phyloP scores from a whole-genome alignment of 2,113 vertebrate species.

The Nothoprocta perdicaria region DNA sequence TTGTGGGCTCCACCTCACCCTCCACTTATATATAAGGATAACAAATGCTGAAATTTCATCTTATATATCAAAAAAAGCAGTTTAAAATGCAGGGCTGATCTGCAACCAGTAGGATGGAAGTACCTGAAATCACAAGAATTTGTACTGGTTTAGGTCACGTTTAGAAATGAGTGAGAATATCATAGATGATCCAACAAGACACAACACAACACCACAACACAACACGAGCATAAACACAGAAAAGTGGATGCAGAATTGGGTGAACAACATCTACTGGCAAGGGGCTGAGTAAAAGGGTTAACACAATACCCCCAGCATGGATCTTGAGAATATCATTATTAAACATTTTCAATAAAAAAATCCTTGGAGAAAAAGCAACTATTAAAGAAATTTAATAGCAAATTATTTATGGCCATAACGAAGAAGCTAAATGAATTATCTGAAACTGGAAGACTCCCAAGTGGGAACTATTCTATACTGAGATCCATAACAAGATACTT shows the following conservation, averaged over 20 bases:
- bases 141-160: not conserved
- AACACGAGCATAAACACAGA: not conserved
- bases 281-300: not conserved
- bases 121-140: not conserved
- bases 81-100: not conserved
- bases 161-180: not conserved
- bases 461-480: not conserved
- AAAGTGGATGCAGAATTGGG: not conserved
- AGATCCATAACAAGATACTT: not conserved
- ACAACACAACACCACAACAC: not conserved
- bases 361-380: not conserved
- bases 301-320: not conserved
- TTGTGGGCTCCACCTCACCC: fast-evolving
- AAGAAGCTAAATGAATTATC: not conserved
- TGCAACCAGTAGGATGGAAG: not conserved
- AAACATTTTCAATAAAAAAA: not conserved
- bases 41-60: not conserved
- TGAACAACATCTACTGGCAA: not conserved
- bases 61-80: not conserved
- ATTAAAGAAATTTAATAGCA: not conserved
- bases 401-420: not conserved
- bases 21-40: not conserved
- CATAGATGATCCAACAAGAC: not conserved
- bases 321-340: not conserved
- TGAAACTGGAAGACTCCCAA: not conserved